Percentiles rank a stretch among this genome's conserved stretches.
Conservation (phyloP, 2,797 vertebrate genomes). For the Triplophysa bombifrons region DNA sequence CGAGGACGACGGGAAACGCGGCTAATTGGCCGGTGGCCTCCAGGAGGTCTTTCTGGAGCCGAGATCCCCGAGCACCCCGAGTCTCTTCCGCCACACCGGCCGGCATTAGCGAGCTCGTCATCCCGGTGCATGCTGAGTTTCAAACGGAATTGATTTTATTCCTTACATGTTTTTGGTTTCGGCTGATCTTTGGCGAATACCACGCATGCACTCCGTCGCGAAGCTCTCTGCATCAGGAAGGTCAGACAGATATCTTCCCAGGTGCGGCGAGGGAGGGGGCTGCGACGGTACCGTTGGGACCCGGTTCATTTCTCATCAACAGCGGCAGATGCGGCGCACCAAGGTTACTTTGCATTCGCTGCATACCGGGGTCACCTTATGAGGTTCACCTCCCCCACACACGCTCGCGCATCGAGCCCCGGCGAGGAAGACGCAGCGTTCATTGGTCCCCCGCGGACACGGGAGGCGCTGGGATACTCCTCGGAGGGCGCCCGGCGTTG, state of each 20-base stretch:
- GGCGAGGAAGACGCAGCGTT: constrained; percentile 43
- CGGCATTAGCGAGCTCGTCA: constrained; percentile 33
- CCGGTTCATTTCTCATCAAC: constrained; percentile 62
- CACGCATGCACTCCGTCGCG: not conserved
- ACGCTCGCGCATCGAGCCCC: constrained; percentile 28
- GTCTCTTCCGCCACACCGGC: not conserved
- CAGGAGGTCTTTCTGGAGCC: constrained; percentile 52
- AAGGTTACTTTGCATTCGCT: constrained; percentile 65
- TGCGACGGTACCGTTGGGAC: constrained; percentile 53
- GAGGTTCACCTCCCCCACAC: constrained; percentile 52
- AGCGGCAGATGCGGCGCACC: constrained; percentile 58
- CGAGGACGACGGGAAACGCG: constrained; percentile 75
- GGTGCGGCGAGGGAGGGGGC: constrained; percentile 35
- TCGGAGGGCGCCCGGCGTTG: constrained; percentile 37
- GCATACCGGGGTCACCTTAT: constrained; percentile 62
- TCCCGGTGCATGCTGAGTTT: constrained; percentile 31
- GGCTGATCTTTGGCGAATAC: not conserved
- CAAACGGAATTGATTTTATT: constrained; percentile 43
- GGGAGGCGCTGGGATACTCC: constrained; percentile 50
- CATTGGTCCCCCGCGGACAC: constrained; percentile 54
- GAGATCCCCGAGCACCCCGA: constrained; percentile 22
- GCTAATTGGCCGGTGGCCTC: constrained; percentile 76
- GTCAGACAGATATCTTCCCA: constrained; percentile 52
- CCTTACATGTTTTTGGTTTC: not conserved
- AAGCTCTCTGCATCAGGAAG: constrained; percentile 35